Evolutionary conservation across 2,888 invertebrate genomes (phyloP).

Genomic region (Opisthograptis luteolata): DNA sequence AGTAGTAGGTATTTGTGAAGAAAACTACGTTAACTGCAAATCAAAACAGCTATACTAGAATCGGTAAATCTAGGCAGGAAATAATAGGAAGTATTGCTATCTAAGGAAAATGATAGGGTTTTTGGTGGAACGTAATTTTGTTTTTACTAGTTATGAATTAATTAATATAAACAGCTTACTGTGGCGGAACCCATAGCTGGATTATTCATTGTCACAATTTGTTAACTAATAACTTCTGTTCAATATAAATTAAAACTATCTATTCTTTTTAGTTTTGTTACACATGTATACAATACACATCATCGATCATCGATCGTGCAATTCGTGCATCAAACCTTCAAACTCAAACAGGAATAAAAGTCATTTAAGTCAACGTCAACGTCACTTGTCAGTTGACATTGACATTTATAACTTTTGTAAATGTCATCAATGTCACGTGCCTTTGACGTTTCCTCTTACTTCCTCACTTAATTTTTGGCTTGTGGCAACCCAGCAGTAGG

Average conservation of each 20-base stretch:
- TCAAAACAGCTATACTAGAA: conserved; percentile 4
- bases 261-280: conserved; percentile 4
- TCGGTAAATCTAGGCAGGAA: not conserved
- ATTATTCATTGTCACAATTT: conserved; percentile 49
- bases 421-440: too few species aligned
- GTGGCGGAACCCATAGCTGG: conserved; percentile 78
- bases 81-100: too few species aligned
- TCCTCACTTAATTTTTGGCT: too few species aligned
- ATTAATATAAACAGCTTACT: conserved; percentile 56
- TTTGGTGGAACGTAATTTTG: not conserved
- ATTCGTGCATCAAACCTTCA: too few species aligned
- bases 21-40: conserved; percentile 10
- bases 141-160: not conserved
- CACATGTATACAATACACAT: conserved; percentile 21
- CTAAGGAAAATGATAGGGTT: not conserved
- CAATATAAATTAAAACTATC: not conserved
- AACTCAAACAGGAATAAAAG: too few species aligned
- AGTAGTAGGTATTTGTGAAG: not conserved
- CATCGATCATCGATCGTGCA: conserved; percentile 16
- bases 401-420: too few species aligned
- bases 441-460: too few species aligned
- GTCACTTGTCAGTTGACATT: conserved; percentile 34
- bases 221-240: not conserved
- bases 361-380: conserved; percentile 15
- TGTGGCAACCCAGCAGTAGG: too few species aligned